These are phyloP conservation scores for Strix aluco DNA, from an alignment of 2,113 vertebrate genomes.

Conservation along the genomic window DNA sequence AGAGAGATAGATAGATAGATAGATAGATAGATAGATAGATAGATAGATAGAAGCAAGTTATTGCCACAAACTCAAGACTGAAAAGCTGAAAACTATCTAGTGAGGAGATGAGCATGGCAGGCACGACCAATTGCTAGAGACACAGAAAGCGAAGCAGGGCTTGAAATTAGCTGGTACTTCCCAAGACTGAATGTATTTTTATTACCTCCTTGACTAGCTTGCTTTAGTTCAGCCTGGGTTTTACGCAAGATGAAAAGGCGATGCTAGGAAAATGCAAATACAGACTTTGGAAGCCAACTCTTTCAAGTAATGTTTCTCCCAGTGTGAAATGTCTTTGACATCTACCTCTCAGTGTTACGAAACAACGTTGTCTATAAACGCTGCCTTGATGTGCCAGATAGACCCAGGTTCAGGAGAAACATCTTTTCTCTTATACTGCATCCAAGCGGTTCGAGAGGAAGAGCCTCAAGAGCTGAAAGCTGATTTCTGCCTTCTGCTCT, in stretches of 20 bases:
- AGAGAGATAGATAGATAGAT: background rate
- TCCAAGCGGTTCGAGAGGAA: fast-evolving
- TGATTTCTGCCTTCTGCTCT: background rate
- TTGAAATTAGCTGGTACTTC: conserved; percentile 24
- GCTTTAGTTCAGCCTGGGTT: background rate
- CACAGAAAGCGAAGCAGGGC: background rate
- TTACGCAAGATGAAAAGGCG: background rate
- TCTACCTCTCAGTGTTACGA: fast-evolving
- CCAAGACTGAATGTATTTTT: fast-evolving
- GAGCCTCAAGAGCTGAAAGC: background rate
- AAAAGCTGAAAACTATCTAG: background rate
- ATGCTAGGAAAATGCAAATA: background rate
- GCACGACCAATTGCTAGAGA: background rate
- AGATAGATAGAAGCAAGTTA: background rate
- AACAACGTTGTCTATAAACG: fast-evolving
- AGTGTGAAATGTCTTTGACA: background rate
- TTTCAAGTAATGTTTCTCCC: background rate
- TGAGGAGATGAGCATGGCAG: fast-evolving
- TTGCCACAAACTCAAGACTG: background rate
- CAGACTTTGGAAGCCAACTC: background rate
- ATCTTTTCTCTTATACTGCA: fast-evolving
- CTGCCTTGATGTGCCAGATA: background rate
- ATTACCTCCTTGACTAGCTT: background rate
- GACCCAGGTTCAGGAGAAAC: background rate
- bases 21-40: no score